phyloP scores from a whole-genome alignment of 2,113 vertebrate genomes.

The Nibea albiflora region DNA sequence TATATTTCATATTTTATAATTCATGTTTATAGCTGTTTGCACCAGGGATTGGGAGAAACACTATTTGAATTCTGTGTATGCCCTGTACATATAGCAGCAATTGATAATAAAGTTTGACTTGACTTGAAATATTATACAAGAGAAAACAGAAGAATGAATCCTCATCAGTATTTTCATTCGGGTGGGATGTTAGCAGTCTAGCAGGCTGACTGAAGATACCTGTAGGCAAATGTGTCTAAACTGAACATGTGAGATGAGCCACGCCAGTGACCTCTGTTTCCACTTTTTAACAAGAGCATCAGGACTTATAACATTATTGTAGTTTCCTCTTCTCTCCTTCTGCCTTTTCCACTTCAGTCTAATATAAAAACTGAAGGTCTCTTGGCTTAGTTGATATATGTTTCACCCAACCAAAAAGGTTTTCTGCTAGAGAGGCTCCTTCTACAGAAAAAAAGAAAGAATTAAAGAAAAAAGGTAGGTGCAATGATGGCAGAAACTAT shows the following conservation, averaged over 20 bases:
- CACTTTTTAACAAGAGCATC: constrained; percentile 24
- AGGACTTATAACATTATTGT: neutral
- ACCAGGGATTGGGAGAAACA: no score
- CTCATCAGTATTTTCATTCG: neutral
- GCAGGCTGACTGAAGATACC: neutral
- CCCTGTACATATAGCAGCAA: no score
- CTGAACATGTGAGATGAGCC: neutral
- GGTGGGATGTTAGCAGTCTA: neutral
- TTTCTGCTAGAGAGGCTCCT: neutral
- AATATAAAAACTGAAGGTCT: neutral
- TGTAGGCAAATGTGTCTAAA: neutral
- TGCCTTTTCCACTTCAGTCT: neutral
- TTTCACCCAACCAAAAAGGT: constrained; percentile 2
- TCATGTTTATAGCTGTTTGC: no score
- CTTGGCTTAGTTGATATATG: neutral
- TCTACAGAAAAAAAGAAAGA: neutral
- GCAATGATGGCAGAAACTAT: neutral
- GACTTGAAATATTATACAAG: neutral
- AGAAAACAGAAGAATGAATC: no score
- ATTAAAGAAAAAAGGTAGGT: neutral
- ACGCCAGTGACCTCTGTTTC: neutral
- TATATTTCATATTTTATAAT: no score
- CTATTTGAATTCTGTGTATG: no score
- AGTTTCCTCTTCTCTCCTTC: neutral
- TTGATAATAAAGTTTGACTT: no score